Base-by-base conservation (phyloP, 2,888 invertebrate species). In the Amphipyra berbera region DNA sequence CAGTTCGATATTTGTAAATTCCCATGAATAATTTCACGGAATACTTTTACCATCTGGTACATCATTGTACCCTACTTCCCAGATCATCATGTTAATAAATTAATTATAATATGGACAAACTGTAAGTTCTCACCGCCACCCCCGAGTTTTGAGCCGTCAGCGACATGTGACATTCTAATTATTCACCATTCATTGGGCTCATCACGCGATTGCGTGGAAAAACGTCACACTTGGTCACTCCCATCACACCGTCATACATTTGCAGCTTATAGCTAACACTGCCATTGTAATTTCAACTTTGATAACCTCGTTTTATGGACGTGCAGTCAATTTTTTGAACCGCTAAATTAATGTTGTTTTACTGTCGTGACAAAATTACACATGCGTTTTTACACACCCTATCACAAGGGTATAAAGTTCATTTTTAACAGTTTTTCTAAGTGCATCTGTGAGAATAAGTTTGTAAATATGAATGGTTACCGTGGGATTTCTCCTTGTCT, bases 401-500 rank as follows among this genome's bases (percentile, higher is more conserved):
- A 55, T 44, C 0, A 4, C 65, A 52, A 45, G 15, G 56, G 8
- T 1, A n/a, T 70, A 73, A 72, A 68, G 78, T 84, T 68, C 6
- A 13, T 50, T 62, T 68, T 79, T 0, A 12, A 47, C 1, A 33
- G 10, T 42, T 48, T 53, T 0, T 13, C 0, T 1, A 14, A 12
- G 12, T 6, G 6, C 6, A 57, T 6, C 8, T 47, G 61, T 49
- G 58, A 37, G 6, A 6, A n/a, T 74, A 71, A 52, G 21, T 77
- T 78, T 61, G 71, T 68, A 42, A 60, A 56, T 68, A 66, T 69
- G 71, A 70, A 75, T 68, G 76, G 79, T 69, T 82, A 91, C 91
- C 94, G 94, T 94, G 94, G 91, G 94, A 94, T n/a, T n/a, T n/a
- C n/a, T n/a, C n/a, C n/a, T n/a, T 78, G 79, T 70, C 75, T 77